phyloP scores from a whole-genome alignment of 2,888 invertebrate species.

The Invenusta paracnida region DNA sequence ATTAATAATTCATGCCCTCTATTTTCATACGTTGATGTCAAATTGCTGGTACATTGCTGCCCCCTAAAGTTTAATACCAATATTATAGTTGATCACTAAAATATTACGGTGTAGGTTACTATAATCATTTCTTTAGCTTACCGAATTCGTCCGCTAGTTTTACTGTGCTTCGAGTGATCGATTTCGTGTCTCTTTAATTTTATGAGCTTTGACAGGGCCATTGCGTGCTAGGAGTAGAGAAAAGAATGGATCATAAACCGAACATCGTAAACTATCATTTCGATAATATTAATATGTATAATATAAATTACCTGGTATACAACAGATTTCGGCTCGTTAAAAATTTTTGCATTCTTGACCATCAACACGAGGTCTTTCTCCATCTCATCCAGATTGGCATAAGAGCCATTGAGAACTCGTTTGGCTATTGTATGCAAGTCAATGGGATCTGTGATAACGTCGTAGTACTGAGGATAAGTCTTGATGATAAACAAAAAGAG shows the following conservation, averaged over 20 bases:
- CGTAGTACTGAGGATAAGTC: slow-evolving; percentile 88
- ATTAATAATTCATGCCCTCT: too few relatives aligned
- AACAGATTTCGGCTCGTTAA: slow-evolving; percentile 90
- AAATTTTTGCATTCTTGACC: slow-evolving; percentile 88
- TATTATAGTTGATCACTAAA: too few relatives aligned
- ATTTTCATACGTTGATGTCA: too few relatives aligned
- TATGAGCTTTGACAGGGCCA: slow-evolving; percentile 16
- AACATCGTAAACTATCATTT: not conserved
- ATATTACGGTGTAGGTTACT: too few relatives aligned
- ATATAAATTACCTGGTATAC: slow-evolving; percentile 72
- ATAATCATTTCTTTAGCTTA: too few relatives aligned
- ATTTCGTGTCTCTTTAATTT: slow-evolving; percentile 40
- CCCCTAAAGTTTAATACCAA: too few relatives aligned
- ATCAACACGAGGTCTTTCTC: slow-evolving; percentile 82
- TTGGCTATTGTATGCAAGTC: slow-evolving; percentile 86
- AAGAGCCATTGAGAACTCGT: slow-evolving; percentile 78
- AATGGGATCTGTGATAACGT: slow-evolving; percentile 85
- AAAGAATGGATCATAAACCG: not conserved
- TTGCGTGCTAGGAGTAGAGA: slow-evolving; percentile 24
- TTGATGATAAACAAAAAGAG: too few relatives aligned
- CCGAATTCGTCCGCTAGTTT: slow-evolving; percentile 27
- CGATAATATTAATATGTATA: not conserved
- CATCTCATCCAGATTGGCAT: slow-evolving; percentile 73
- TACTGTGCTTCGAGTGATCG: slow-evolving; percentile 17
- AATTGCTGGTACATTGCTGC: too few relatives aligned